Percentiles rank a stretch among this genome's conserved stretches.
phyloP scores from a whole-genome alignment of 2,113 vertebrate species.

The Peromyscus maniculatus region DNA sequence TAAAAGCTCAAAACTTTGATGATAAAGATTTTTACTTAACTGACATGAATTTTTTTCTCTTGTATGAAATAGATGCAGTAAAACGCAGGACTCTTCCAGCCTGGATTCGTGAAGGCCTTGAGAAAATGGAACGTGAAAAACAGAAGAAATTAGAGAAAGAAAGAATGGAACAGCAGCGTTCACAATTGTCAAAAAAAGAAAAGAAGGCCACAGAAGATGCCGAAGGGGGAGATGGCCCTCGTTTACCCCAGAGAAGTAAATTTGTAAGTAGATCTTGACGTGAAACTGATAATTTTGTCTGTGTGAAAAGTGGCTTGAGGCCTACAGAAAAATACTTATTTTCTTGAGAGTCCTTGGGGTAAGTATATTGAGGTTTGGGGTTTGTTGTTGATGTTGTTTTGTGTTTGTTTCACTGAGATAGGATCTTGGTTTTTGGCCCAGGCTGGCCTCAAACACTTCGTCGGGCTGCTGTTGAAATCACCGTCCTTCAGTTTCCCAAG shows the following conservation, averaged over 20 bases:
- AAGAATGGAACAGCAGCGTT: slow-evolving; percentile 96
- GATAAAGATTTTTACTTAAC: slow-evolving; percentile 45
- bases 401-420: neutral
- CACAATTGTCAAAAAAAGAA: slow-evolving; percentile 94
- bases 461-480: neutral
- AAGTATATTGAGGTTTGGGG: neutral
- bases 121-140: slow-evolving; percentile 99
- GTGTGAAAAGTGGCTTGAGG: slow-evolving; percentile 9
- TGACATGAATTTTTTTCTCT: slow-evolving; percentile 63
- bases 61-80: slow-evolving; percentile 92
- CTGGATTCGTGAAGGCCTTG: slow-evolving; percentile 99
- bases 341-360: slow-evolving; percentile 21
- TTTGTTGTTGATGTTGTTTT: neutral
- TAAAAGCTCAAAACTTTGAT: slow-evolving; percentile 37
- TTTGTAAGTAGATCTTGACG: slow-evolving; percentile 92
- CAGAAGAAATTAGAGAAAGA: slow-evolving; percentile 98
- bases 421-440: neutral
- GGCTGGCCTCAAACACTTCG: neutral
- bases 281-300: neutral
- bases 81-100: slow-evolving; percentile 98
- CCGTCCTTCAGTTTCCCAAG: neutral
- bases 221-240: slow-evolving; percentile 93
- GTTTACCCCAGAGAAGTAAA: slow-evolving; percentile 98
- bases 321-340: slow-evolving; percentile 3
- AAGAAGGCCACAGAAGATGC: slow-evolving; percentile 88